Conservation (phyloP, 2,797 vertebrate species). For the Channa striata region DNA sequence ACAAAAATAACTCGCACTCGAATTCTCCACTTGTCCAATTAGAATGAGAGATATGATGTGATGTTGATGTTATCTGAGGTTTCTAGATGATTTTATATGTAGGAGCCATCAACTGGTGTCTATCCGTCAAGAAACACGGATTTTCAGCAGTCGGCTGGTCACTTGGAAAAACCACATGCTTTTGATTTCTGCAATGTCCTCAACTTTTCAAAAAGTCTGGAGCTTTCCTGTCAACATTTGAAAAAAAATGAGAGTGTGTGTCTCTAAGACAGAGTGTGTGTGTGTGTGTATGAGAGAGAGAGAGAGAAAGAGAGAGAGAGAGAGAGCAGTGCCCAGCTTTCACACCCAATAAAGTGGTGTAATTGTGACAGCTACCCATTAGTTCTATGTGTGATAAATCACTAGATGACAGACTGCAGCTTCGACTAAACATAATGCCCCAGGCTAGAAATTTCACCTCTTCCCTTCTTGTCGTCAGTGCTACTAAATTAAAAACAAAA, state of each 20-base stretch:
- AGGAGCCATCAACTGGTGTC: neutral
- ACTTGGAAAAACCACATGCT: constrained; percentile 42
- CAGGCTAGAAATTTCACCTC: constrained; percentile 54
- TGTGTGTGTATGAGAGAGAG: too few species aligned
- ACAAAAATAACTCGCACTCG: constrained; percentile 22
- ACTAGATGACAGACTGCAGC: constrained; percentile 79
- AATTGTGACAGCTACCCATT: constrained; percentile 78
- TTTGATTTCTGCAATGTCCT: constrained; percentile 57
- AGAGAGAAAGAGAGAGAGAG: neutral
- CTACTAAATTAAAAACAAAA: constrained; percentile 14
- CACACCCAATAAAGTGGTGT: constrained; percentile 76
- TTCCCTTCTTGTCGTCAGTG: constrained; percentile 38
- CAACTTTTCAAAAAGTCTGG: constrained; percentile 64
- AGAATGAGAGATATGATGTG: neutral
- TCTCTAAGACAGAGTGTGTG: too few species aligned
- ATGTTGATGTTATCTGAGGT: neutral
- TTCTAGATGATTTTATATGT: neutral
- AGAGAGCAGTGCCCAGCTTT: constrained; percentile 50
- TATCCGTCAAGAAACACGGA: constrained; percentile 14
- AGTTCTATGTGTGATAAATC: constrained; percentile 81
- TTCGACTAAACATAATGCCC: constrained; percentile 80
- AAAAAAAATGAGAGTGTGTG: constrained; percentile 20
- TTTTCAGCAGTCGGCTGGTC: constrained; percentile 20
- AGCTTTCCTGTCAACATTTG: constrained; percentile 62
- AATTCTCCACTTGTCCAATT: constrained; percentile 10